These are phyloP conservation scores for Gallirallus australis DNA, from an alignment of 2,797 vertebrate species.

Conservation along the genomic window DNA sequence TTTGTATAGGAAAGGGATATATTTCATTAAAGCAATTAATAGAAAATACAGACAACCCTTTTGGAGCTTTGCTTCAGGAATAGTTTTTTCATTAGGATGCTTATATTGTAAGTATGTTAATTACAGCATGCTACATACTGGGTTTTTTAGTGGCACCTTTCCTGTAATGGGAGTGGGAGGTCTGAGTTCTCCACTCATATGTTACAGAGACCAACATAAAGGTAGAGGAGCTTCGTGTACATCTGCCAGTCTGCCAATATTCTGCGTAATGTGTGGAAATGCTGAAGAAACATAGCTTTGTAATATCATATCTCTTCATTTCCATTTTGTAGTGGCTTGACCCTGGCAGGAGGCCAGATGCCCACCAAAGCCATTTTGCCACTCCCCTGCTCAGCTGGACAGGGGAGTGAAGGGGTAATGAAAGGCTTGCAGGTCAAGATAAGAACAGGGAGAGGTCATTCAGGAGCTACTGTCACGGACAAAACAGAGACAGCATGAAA, in stretches of 20 bases:
- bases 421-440: too few species aligned
- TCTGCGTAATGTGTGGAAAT: background rate
- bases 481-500: too few species aligned
- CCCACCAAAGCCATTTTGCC: too few species aligned
- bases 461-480: too few species aligned
- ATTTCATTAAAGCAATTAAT: background rate
- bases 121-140: background rate
- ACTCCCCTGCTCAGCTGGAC: too few species aligned
- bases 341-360: too few species aligned
- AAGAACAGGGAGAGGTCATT: too few species aligned
- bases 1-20: background rate
- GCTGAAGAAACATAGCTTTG: background rate
- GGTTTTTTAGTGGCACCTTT: background rate
- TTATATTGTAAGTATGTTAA: background rate
- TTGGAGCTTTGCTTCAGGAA: background rate
- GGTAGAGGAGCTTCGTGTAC: background rate
- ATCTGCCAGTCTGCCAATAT: background rate
- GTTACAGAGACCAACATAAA: background rate
- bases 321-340: background rate
- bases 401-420: too few species aligned
- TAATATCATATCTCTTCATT: background rate
- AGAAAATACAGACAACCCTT: background rate
- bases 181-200: background rate
- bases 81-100: background rate
- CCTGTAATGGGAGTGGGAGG: too few species aligned